Base-by-base conservation (phyloP, 2,113 vertebrate species). In the Dipodomys ordii region DNA sequence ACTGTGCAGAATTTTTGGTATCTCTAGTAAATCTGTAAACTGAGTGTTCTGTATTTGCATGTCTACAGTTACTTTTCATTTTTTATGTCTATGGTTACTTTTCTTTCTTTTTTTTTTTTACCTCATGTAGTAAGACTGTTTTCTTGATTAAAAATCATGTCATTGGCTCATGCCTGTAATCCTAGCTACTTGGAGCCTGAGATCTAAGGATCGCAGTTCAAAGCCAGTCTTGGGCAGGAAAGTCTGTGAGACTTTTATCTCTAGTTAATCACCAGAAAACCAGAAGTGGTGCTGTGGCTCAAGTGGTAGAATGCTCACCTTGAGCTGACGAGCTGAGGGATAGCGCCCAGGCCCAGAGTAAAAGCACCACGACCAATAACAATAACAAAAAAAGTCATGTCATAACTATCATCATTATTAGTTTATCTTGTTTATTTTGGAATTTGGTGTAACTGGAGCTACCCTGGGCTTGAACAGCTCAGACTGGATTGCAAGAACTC, bases 1-100 rank as follows among this genome's bases (percentile, higher is more conserved):
- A 83, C 30, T 83, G n/a, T 44, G 44, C 71, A 82, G 18, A 39
- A 76, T 83, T 92, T 57, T 76, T 95, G 44, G 30, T 91, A 78
- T 89, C 82, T 22, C 16, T 90, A 44, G 8, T 32, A 64, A 44
- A n/a, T 92, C 5, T 87, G 4, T 73, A 62, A 85, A 76, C 44
- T 83, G 20, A 39, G 18, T 65, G 23, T 7, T 11, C 19, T 53
- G 2, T 28, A 57, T 84, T 87, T 90, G n/a, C 3, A 49, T 87
- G 27, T 82, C 85, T 77, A 64, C 3, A 64, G 35, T 92, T 80
- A 10, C 49, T 93, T 89, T 80, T 73, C 16, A 35, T 22, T 12
- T 39, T 39, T 39, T 39, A 49, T 86, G 28, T 82, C 84, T 77
- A 64, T 4, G 57, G 35, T 92, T 80, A 10, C 49, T 93, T 87